Evolutionary conservation across 2,113 vertebrate genomes (phyloP), one percentile per base, ranked within the genome.

Genomic region (Myiopsitta monachus): DNA sequence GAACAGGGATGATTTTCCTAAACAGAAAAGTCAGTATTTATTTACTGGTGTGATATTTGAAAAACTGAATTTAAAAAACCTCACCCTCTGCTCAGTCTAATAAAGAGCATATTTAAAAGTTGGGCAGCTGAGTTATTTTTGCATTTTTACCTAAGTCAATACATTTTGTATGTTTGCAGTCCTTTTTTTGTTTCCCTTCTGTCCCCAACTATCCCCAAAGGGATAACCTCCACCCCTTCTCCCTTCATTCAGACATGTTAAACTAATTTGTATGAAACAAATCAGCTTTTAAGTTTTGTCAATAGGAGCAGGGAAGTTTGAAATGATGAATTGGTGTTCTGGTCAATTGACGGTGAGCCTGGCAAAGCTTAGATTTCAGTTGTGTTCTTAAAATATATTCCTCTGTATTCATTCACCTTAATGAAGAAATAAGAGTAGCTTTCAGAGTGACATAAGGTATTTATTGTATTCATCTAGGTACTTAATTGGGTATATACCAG

Each of bases 321-420:
- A 86, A 94, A 88, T 97, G 92, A 96, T 94, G 88, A 95, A 86
- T 97, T 92, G 92, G 76, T 96, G 68, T 96, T 81, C 79, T 92
- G 75, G 64, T 91, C 87, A 96, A 74, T 93, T 94, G 94, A 96
- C 87, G 84, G 88, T 83, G 92, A 82, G 97, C 94, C 92, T 98
- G 94, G 62, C 95, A 92, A 91, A 94, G 88, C 91, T 96, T 88
- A 74, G 69, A 90, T 98, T 96, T 93, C 88, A 96, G 2, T 88
- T 94, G 73, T 89, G 86, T 97, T 96, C 63, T 92, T 85, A 89
- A 94, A 84, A 95, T 28, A 46, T 46, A 31, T 80, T 88, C 31
- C 76, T 93, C 73, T 97, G 79, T 82, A 41, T 43, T 93, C 87
- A 14, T 80, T 92, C 79, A 72, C 74, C 27, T 68, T 76, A 64